These are phyloP conservation scores for Erethizon dorsatum DNA, from an alignment of 2,797 vertebrate species.

Conservation along the genomic window DNA sequence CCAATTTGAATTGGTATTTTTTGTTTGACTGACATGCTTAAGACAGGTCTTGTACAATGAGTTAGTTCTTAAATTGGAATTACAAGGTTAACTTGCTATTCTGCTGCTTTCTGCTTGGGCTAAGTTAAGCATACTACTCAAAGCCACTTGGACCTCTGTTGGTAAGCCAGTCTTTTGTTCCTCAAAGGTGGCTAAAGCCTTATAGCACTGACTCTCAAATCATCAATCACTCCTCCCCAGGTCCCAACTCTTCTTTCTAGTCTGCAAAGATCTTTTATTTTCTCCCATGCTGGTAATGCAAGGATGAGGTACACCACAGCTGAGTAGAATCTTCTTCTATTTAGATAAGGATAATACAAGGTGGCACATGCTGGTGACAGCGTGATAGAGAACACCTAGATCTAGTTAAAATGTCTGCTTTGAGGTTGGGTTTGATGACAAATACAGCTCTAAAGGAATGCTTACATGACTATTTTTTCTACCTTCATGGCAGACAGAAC, in stretches of 20 bases:
- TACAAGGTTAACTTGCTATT: neutral
- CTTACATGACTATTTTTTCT: neutral
- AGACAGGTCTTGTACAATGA: neutral
- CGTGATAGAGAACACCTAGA: neutral
- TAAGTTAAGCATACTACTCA: neutral
- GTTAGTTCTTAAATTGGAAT: neutral
- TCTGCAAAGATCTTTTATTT: neutral
- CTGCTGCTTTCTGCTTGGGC: neutral
- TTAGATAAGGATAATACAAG: neutral
- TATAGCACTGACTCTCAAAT: neutral
- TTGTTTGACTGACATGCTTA: neutral
- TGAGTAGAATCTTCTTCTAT: neutral
- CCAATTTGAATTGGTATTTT: neutral
- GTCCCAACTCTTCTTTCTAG: neutral
- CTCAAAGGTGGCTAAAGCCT: neutral
- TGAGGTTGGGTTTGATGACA: neutral
- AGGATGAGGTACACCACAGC: neutral
- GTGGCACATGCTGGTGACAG: neutral
- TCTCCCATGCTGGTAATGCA: neutral
- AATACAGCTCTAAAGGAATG: neutral
- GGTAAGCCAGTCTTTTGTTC: neutral
- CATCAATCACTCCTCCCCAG: neutral
- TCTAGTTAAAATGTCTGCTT: neutral
- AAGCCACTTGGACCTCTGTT: neutral
- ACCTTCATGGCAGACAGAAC: neutral